Conservation (phyloP, 1,140 invertebrate species). For the Sogatella furcifera region DNA sequence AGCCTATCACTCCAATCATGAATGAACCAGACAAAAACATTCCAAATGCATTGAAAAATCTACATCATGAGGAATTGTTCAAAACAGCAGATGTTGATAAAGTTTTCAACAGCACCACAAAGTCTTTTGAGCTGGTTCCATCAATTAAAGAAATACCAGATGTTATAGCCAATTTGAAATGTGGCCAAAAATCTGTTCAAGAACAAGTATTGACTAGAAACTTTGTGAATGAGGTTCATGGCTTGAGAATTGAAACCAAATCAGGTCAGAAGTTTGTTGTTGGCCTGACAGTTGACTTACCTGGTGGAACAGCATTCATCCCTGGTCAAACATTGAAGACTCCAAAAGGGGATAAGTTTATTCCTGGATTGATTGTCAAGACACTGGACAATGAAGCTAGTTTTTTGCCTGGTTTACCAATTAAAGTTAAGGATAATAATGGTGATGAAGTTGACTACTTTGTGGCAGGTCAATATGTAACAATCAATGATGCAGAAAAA, state of each 20-base stretch:
- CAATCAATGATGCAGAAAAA: constrained; percentile 44
- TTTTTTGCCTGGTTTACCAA: constrained; percentile 52
- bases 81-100: constrained; percentile 45
- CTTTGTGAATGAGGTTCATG: constrained; percentile 43
- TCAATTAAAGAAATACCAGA: constrained; percentile 48
- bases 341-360: constrained; percentile 55
- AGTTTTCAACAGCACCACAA: constrained; percentile 38
- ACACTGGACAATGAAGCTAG: constrained; percentile 42
- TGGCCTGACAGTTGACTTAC: constrained; percentile 56
- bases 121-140: constrained; percentile 43
- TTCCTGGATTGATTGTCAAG: constrained; percentile 46
- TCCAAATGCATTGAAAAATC: constrained; percentile 29
- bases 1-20: constrained; percentile 33
- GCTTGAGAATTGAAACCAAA: constrained; percentile 28
- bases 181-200: constrained; percentile 30
- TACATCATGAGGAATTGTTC: constrained; percentile 40
- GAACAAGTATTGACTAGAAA: constrained; percentile 55
- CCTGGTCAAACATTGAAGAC: constrained; percentile 59
- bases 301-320: constrained; percentile 50
- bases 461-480: constrained; percentile 45
- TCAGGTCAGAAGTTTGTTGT: constrained; percentile 43
- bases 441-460: constrained; percentile 57
- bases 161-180: constrained; percentile 47
- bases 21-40: constrained; percentile 38
- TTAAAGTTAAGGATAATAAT: constrained; percentile 51